Conservation (phyloP, 2,113 vertebrate genomes). For the Ptilorrhoa leucosticta region DNA sequence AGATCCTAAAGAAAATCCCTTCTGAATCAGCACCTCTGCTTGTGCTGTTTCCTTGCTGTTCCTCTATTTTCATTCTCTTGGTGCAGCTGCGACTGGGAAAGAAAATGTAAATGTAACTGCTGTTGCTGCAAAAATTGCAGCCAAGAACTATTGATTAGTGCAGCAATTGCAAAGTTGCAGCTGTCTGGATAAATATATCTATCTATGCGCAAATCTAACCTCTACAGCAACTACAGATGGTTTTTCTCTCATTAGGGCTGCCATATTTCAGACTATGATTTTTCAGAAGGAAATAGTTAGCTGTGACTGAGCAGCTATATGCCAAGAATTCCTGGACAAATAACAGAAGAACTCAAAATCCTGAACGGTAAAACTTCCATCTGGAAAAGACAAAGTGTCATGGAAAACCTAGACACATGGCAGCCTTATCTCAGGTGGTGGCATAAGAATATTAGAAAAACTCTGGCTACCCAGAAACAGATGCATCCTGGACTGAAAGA, state of each 20-base stretch:
- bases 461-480: neutral
- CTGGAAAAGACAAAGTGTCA: neutral
- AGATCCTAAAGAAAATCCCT: neutral
- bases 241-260: conserved; percentile 1
- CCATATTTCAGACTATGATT: neutral
- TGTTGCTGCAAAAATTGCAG: conserved; percentile 46
- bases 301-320: neutral
- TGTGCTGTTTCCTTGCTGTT: neutral
- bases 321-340: neutral
- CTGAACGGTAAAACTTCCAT: neutral
- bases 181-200: conserved; percentile 25
- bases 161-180: conserved; percentile 48
- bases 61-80: neutral
- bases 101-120: conserved; percentile 14
- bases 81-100: conserved; percentile 7
- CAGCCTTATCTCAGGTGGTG: neutral
- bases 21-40: neutral
- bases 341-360: neutral
- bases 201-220: neutral
- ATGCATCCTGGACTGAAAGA: neutral
- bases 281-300: conserved; percentile 5
- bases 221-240: neutral
- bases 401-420: neutral
- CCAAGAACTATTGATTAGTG: conserved; percentile 42
- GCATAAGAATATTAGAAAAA: neutral